Conservation (phyloP, 2,113 vertebrate species). For the Mustela nigripes region DNA sequence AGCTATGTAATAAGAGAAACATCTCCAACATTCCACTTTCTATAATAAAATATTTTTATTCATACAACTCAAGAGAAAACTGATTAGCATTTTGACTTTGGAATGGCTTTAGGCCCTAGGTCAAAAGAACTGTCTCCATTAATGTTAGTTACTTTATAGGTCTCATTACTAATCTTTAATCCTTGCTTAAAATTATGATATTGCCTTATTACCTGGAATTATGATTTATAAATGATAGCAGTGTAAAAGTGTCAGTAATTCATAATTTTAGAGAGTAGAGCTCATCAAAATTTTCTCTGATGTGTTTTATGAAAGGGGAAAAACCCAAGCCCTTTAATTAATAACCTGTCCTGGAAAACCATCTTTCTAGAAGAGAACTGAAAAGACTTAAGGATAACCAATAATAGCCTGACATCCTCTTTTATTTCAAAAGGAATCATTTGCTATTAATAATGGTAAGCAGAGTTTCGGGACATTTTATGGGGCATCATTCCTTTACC, state of each 20-base stretch:
- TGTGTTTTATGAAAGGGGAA: slow-evolving; percentile 72
- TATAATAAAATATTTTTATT: slow-evolving; percentile 52
- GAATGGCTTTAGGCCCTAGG: neutral
- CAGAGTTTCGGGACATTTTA: slow-evolving; percentile 80
- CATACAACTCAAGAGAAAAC: slow-evolving; percentile 58
- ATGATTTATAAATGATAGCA: slow-evolving; percentile 71
- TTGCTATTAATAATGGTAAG: slow-evolving; percentile 85
- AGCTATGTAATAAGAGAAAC: neutral
- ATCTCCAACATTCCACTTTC: slow-evolving; percentile 9
- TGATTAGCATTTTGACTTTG: slow-evolving; percentile 62
- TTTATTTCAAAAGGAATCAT: slow-evolving; percentile 85
- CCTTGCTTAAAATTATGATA: slow-evolving; percentile 69
- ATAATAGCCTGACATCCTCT: slow-evolving; percentile 73
- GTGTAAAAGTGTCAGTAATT: slow-evolving; percentile 71
- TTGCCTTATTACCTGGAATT: slow-evolving; percentile 61
- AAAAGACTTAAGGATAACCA: slow-evolving; percentile 61
- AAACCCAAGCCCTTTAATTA: slow-evolving; percentile 79
- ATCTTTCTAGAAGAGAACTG: slow-evolving; percentile 62
- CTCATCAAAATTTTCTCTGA: slow-evolving; percentile 56
- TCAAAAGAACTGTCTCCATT: slow-evolving; percentile 64
- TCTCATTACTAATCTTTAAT: slow-evolving; percentile 70
- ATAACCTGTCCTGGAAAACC: slow-evolving; percentile 69
- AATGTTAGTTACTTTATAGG: slow-evolving; percentile 67
- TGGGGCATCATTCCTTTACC: slow-evolving; percentile 74
- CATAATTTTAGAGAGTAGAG: slow-evolving; percentile 64